Conservation (phyloP, 2,888 invertebrate species). For the Oxycera nigricornis region DNA sequence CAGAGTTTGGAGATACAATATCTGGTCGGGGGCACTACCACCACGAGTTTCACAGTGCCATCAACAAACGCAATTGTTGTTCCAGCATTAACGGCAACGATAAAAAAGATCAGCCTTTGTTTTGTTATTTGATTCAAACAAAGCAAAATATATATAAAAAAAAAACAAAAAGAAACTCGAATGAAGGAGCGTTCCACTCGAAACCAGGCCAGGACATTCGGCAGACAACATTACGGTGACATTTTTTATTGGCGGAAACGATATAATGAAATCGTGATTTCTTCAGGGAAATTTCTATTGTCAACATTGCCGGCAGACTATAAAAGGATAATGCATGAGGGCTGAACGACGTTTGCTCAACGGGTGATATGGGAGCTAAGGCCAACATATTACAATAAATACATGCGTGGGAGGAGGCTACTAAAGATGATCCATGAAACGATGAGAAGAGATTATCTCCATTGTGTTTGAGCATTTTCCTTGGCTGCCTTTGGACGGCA, state of each 20-base stretch:
- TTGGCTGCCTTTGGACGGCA: too few relatives aligned
- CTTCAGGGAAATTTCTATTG: conserved; percentile 15
- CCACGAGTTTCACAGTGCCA: not conserved
- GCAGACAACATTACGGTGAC: not conserved
- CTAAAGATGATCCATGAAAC: not conserved
- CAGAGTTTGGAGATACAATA: too few relatives aligned
- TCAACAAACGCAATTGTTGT: not conserved
- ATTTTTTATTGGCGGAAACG: conserved; percentile 3
- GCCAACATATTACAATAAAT: not conserved
- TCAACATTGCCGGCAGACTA: not conserved
- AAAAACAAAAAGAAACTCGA: not conserved
- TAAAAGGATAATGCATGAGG: conserved; percentile 1
- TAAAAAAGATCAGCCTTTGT: not conserved
- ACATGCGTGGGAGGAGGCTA: not conserved
- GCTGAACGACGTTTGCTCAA: not conserved
- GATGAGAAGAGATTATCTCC: not conserved
- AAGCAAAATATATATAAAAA: not conserved
- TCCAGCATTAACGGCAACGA: not conserved
- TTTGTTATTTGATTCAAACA: not conserved
- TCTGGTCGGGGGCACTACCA: too few relatives aligned
- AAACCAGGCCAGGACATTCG: not conserved
- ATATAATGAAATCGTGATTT: conserved; percentile 7
- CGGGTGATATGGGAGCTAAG: not conserved
- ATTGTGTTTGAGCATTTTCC: not conserved
- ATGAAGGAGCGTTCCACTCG: not conserved